Conservation (phyloP, 1,140 invertebrate species). For the Orchesella cincta region DNA sequence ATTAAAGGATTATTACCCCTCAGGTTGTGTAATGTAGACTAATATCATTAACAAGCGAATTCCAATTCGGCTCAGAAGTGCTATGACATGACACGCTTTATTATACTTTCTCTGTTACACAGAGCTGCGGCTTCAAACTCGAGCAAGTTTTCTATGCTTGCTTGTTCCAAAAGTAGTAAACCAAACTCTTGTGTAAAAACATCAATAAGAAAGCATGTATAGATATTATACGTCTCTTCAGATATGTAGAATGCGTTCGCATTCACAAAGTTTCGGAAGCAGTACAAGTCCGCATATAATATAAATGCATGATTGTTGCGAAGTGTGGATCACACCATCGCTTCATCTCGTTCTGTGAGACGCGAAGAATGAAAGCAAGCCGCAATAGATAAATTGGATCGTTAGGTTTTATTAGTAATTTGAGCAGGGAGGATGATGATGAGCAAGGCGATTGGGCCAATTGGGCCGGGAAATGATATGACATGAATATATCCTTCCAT, state of each 20-base stretch:
- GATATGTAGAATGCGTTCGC: too few species aligned
- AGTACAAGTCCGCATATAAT: too few species aligned
- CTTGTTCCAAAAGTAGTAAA: too few species aligned
- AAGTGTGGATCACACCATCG: neutral
- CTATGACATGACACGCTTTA: neutral
- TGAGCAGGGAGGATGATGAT: slow-evolving; percentile 14
- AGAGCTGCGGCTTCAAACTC: too few species aligned
- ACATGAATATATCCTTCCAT: slow-evolving; percentile 50
- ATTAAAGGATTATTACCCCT: slow-evolving; percentile 21
- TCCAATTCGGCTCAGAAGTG: neutral
- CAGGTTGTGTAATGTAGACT: neutral
- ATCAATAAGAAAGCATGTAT: too few species aligned
- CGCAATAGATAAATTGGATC: slow-evolving; percentile 27
- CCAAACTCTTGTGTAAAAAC: too few species aligned
- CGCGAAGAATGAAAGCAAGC: slow-evolving; percentile 11
- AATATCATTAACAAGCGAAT: neutral
- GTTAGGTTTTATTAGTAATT: slow-evolving; percentile 30
- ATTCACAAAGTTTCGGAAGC: too few species aligned
- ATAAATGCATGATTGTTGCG: too few species aligned
- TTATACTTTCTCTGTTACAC: too few species aligned
- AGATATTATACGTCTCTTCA: too few species aligned
- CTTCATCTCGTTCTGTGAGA: slow-evolving; percentile 24
- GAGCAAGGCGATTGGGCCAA: slow-evolving; percentile 34
- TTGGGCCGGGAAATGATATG: slow-evolving; percentile 45
- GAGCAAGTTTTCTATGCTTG: too few species aligned